These are phyloP conservation scores for Panthera tigris DNA, from an alignment of 2,113 vertebrate species.

Conservation along the genomic window DNA sequence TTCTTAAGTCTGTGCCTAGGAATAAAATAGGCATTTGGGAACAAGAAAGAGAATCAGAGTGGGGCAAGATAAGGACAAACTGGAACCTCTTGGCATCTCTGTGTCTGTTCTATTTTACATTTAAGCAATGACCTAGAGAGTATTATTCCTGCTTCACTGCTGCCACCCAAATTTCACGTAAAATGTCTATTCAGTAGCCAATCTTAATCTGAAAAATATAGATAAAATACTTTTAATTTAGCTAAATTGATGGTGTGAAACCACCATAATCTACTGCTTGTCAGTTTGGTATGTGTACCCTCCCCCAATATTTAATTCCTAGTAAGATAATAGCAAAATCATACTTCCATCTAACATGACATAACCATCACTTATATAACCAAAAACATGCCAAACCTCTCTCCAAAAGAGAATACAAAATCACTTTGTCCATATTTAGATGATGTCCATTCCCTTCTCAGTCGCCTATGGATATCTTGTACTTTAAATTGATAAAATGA, in stretches of 20 bases:
- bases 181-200: not conserved
- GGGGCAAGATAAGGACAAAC: not conserved
- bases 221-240: not conserved
- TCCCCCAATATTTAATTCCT: not conserved
- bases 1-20: not conserved
- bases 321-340: conserved; percentile 17
- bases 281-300: not conserved
- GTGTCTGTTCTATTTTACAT: not conserved
- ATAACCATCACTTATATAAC: not conserved
- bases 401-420: not conserved
- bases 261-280: not conserved
- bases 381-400: not conserved
- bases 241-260: not conserved
- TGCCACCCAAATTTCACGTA: not conserved
- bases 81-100: not conserved
- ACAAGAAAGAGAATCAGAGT: not conserved
- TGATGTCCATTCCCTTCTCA: not conserved
- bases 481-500: not conserved
- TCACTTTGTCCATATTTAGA: not conserved
- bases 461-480: not conserved
- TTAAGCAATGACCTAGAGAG: not conserved
- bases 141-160: not conserved
- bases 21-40: not conserved
- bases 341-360: not conserved
- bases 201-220: not conserved